Evolutionary conservation across 37 sponge, comb jelly and placozoan genomes (phyloP), one percentile per base, ranked within the genome.

Genomic region (Corticium candelabrum): DNA sequence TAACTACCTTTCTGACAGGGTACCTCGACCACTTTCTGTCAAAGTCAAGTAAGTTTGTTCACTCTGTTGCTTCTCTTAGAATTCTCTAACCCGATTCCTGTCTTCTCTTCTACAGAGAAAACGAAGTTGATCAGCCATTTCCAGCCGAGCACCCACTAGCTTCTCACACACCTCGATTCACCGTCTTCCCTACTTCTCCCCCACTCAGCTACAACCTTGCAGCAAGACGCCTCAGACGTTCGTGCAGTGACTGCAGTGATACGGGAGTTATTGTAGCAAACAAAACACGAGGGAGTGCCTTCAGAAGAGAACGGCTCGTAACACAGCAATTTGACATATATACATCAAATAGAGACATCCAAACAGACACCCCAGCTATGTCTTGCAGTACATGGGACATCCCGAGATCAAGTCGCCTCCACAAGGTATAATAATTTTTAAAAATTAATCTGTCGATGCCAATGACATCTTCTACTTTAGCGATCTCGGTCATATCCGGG

Each of bases 91-190:
- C n/a, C n/a, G n/a, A n/a, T n/a, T n/a, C n/a, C n/a, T n/a, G n/a
- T n/a, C n/a, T n/a, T n/a, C n/a, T n/a, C n/a, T n/a, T n/a, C n/a
- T n/a, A n/a, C n/a, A 92, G 93, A 29, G 37, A 76, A 27, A 86
- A 81, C 34, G 87, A 86, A 67, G 27, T 88, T 1, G 40, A 56
- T 31, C 76, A 68, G 1, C 86, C 86, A 4, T 92, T 89, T 40
- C 93, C 93, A 29, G 82, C 87, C 0, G 87, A 92, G 80, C 93
- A 92, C 67, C 93, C 93, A 3, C 88, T 70, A 76, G 76, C 86
- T 40, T 92, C 93, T 5, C 93, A 92, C 76, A 88, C 77, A 3
- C 76, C 86, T 1, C 72, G 78, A 35, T 92, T 88, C 69, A 62
- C 81, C 5, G 79, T 92, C 30, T 89, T 92, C 76, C 93, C 93